Evolutionary conservation across 1,140 invertebrate species (phyloP).

Genomic region (Cardiocondyla obscurior): DNA sequence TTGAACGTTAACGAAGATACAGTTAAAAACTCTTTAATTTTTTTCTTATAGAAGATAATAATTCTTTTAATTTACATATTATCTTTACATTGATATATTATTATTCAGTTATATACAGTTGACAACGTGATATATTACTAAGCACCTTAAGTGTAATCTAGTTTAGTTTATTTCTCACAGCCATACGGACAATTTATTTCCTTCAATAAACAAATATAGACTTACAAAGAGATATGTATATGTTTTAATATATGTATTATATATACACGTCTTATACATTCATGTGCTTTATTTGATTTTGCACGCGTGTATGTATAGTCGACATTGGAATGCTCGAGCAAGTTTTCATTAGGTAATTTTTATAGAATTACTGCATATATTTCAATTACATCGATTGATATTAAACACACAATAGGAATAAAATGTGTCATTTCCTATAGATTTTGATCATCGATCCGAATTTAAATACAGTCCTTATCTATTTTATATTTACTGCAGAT

Average conservation of each 20-base stretch:
- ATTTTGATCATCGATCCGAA: no score
- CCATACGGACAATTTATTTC: constrained; percentile 84
- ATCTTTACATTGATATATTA: constrained; percentile 81
- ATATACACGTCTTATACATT: constrained; percentile 17
- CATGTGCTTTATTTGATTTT: constrained; percentile 42
- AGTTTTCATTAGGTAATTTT: constrained; percentile 2
- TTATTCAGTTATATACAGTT: constrained; percentile 82
- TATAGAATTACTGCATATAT: constrained; percentile 9
- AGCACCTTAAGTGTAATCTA: constrained; percentile 84
- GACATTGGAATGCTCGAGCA: constrained; percentile 5
- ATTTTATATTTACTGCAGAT: no score
- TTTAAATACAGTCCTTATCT: no score
- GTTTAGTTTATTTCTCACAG: constrained; percentile 85
- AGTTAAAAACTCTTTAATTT: constrained; percentile 72
- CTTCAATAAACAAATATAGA: constrained; percentile 82
- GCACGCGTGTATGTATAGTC: constrained; percentile 8
- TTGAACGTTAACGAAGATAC: constrained; percentile 52
- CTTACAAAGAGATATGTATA: constrained; percentile 73
- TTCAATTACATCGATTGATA: neutral
- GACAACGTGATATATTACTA: constrained; percentile 81
- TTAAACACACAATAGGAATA: no score
- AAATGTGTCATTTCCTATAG: no score
- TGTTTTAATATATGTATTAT: constrained; percentile 47
- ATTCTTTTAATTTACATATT: constrained; percentile 77
- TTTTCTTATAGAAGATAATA: constrained; percentile 73